Conservation (phyloP, 2,888 invertebrate genomes). For the Machimus rusticus region DNA sequence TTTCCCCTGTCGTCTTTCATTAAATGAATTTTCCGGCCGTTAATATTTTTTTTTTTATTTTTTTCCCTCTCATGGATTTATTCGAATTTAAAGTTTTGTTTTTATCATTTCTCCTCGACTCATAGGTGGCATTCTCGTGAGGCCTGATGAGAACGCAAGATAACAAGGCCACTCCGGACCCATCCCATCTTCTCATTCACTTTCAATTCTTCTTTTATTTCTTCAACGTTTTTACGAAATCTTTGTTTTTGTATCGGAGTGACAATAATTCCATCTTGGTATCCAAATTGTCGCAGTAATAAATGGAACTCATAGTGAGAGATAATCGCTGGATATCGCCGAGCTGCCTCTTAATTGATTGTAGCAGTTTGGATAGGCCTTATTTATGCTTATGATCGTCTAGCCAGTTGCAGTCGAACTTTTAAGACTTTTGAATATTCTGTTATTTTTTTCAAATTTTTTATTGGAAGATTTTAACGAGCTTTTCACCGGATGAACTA, state of each 20-base stretch:
- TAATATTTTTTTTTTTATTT: neutral
- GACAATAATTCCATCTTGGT: constrained; percentile 22
- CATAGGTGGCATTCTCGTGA: constrained; percentile 32
- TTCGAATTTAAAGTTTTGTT: constrained; percentile 10
- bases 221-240: neutral
- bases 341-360: constrained; percentile 24
- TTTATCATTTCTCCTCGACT: constrained; percentile 7
- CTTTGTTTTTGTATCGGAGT: neutral
- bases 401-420: neutral
- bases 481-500: neutral
- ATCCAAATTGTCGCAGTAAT: constrained; percentile 45
- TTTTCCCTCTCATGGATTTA: neutral
- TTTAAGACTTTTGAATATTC: neutral
- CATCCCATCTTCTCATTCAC: neutral
- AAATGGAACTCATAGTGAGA: constrained; percentile 51
- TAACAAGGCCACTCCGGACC: constrained; percentile 2
- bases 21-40: constrained; percentile 32
- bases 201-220: neutral
- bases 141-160: constrained; percentile 7
- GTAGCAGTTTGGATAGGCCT: constrained; percentile 26
- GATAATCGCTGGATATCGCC: constrained; percentile 48
- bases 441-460: neutral
- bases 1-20: constrained; percentile 37
- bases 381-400: constrained; percentile 24
- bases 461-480: neutral